Percentiles rank a stretch among this genome's conserved stretches.
Evolutionary conservation across 1,140 invertebrate genomes (phyloP).

Genomic region (Callitettix versicolor): DNA sequence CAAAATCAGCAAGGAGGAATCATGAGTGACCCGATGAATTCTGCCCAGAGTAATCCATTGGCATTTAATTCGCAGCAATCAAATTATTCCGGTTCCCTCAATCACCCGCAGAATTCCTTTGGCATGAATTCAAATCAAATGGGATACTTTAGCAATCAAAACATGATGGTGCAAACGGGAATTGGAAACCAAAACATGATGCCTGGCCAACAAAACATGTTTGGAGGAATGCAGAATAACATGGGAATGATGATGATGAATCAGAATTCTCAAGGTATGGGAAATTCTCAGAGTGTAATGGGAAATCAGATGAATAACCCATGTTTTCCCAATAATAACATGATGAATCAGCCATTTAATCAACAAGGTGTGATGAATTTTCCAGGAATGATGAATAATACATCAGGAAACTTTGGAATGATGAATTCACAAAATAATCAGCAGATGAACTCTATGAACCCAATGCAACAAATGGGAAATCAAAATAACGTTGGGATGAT

Average conservation of each 20-base stretch:
- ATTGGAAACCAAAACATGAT: conserved; percentile 2
- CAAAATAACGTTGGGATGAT: neutral
- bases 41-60: too few relatives aligned
- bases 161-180: conserved; percentile 1
- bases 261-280: conserved; percentile 6
- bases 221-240: conserved; percentile 10
- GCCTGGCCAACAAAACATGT: conserved; percentile 4
- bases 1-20: conserved; percentile 4
- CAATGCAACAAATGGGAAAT: neutral
- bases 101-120: conserved; percentile 1
- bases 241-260: conserved; percentile 13
- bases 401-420: conserved; percentile 7
- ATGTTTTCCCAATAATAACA: conserved; percentile 10
- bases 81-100: neutral
- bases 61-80: too few relatives aligned
- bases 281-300: neutral
- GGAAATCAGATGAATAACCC: conserved; percentile 5
- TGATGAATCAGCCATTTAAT: conserved; percentile 6
- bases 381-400: conserved; percentile 14
- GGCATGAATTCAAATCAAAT: conserved; percentile 8
- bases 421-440: conserved; percentile 8
- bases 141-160: conserved; percentile 4
- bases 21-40: neutral
- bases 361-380: conserved; percentile 14
- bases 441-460: neutral